Evolutionary conservation across 2,113 vertebrate genomes (phyloP).

Genomic region (Erinaceus europaeus): DNA sequence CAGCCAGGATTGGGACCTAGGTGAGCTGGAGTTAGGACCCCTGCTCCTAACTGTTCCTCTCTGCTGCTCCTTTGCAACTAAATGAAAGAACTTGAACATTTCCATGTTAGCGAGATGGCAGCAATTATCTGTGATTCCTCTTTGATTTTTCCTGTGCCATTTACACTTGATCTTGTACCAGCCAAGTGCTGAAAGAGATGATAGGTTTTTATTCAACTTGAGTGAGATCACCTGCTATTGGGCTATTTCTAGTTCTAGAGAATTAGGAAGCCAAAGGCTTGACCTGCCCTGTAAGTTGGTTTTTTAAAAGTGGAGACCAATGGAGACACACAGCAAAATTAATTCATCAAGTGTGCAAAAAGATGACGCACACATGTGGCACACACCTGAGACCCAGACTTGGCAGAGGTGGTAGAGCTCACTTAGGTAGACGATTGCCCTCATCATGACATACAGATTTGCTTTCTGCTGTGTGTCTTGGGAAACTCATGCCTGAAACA

Average conservation of each 20-base stretch:
- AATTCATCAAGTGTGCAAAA: neutral
- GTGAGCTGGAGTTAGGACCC: neutral
- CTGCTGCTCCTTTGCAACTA: neutral
- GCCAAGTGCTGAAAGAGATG: neutral
- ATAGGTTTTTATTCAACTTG: neutral
- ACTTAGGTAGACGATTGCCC: accelerated
- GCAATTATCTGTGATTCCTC: neutral
- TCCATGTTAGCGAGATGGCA: neutral
- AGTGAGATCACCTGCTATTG: neutral
- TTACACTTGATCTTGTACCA: neutral
- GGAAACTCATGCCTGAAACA: neutral
- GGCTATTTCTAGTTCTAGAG: neutral
- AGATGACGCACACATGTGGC: accelerated
- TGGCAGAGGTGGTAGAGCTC: neutral
- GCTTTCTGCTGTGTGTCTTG: neutral
- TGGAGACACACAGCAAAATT: accelerated
- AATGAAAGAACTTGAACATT: neutral
- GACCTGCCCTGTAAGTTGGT: neutral
- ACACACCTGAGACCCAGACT: neutral
- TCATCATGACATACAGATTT: accelerated
- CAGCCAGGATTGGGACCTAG: neutral
- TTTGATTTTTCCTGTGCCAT: neutral
- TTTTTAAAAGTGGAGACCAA: neutral
- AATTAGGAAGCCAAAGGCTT: neutral
- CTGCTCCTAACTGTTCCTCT: neutral